These are phyloP conservation scores for Drosophila colorata DNA, from an alignment of 2,888 invertebrate species.

Conservation along the genomic window DNA sequence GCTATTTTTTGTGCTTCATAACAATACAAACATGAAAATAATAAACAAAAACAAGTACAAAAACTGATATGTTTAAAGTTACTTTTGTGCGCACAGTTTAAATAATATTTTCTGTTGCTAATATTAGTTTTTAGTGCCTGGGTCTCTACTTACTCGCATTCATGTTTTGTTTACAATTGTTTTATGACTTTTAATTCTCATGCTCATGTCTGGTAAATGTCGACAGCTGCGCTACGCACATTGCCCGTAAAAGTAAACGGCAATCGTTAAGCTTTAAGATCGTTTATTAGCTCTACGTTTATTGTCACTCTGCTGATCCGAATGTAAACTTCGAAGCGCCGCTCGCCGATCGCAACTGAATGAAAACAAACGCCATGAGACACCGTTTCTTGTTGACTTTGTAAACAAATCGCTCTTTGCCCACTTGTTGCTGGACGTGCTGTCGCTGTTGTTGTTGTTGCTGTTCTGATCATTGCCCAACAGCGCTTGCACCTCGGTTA, in stretches of 20 bases:
- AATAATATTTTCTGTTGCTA: not conserved
- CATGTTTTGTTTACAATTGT: not conserved
- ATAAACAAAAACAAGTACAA: no score
- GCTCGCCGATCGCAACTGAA: conserved; percentile 61
- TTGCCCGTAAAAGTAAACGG: conserved; percentile 14
- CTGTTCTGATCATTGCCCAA: conserved; percentile 9
- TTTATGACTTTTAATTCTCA: conserved; percentile 1
- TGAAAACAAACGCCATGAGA: conserved; percentile 35
- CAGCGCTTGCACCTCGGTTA: not conserved
- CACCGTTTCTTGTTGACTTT: conserved; percentile 49
- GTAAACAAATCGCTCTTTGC: conserved; percentile 62
- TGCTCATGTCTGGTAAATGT: conserved; percentile 5
- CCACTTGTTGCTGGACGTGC: conserved; percentile 12
- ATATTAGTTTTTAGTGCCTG: not conserved
- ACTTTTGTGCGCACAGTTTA: no score
- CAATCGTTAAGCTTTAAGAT: conserved; percentile 20
- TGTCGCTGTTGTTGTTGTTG: conserved; percentile 1
- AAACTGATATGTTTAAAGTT: no score
- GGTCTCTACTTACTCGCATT: conserved; percentile 19
- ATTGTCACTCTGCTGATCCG: conserved; percentile 17
- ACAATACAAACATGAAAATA: not conserved
- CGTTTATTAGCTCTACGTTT: conserved; percentile 31
- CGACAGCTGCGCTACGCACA: conserved; percentile 10
- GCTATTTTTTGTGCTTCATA: conserved; percentile 1
- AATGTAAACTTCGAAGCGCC: conserved; percentile 58